Evolutionary conservation across 2,113 vertebrate genomes (phyloP), one percentile per base, ranked within the genome.

Genomic region (Patagioenas fasciata): DNA sequence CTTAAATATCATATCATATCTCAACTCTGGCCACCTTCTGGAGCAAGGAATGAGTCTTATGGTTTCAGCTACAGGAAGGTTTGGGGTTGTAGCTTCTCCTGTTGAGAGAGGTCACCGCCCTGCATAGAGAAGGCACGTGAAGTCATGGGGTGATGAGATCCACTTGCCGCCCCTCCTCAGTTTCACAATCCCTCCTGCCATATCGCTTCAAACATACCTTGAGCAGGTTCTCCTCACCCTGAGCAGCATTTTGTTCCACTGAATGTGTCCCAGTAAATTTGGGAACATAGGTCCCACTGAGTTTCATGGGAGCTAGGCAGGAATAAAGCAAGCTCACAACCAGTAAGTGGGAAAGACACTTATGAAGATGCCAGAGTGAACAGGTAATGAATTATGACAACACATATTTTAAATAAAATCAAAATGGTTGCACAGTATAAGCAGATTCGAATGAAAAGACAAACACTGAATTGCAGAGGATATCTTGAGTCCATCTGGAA

Each of bases 51-150:
- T 7, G 1, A 95, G 70, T 81, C 57, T 93, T 95, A 89, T 79
- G 89, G 91, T 84, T 96, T 89, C 72, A 84, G 80, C 65, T 65
- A 71, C 81, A 87, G 73, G 48, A 78, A 89, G 24, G 61, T 84
- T 89, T 92, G 57, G 62, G 57, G 10, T 88, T 95, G 73, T 44
- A 91, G 57, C 28, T 85, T 57, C 29, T 50, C 29, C 61, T 53
- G 57, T 84, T 53, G 67, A 44, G 17, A 65, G 75, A 95, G 77
- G 65, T 93, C 92, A 94, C 42, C 38, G 71, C 38, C 28, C 50
- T 2, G 23, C 79, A 23, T 51, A 62, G 74, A 82, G 87, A 88
- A 88, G 3, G 23, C 32, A 47, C n/a, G 54, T 75, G 40, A 89
- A 88, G 50, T 58, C 85, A 53, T 53, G n/a, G 32, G 16, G 65